Base-by-base conservation (phyloP, 2,797 vertebrate genomes). In the Petrocephalus schoutedeni region DNA sequence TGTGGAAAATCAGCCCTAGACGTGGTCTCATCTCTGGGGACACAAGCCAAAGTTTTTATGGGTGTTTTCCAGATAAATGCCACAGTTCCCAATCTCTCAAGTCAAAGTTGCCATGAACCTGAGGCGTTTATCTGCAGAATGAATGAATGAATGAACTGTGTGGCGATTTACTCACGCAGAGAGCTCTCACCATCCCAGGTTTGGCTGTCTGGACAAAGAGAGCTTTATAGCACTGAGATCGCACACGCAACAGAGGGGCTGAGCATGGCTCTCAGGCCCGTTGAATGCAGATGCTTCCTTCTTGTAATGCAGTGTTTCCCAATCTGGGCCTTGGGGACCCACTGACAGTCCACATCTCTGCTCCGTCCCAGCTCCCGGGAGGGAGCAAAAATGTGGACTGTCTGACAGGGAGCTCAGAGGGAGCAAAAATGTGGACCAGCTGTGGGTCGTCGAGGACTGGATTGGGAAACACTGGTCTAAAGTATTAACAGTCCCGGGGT, bases 41-140 rank as follows among this genome's bases (percentile, higher is more conserved):
- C 88, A 92, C 90, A 92, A 95, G 95, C 95, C 96, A 96, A 95
- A 95, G 94, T 93, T 96, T 96, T 96, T 95, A 96, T 95, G 94
- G 92, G 93, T 95, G 94, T 94, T 93, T 91, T 93, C 92, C 93
- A 95, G 94, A 95, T 90, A 93, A 92, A 93, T 92, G 92, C 94
- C 93, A 94, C 92, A 92, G 89, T 92, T 86, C 91, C 89, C 92
- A 94, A 89, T 92, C 94, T 93, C 94, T 95, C 93, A 93, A 90
- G 74, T 90, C 90, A 89, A 87, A 54, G 87, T 92, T 93, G 90
- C 92, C 92, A 89, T 91, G 94, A 94, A 88, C 93, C 93, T 92
- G 93, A 93, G 93, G 92, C 96, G 89, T 91, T 89, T 89, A 91
- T 95, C 93, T 95, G 90, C 91, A 91, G 93, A 94, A 80, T 49